Percentiles rank a stretch among this genome's conserved stretches.
Conservation (phyloP, 2,888 invertebrate genomes). For the Trissonchulus latispiculum region DNA sequence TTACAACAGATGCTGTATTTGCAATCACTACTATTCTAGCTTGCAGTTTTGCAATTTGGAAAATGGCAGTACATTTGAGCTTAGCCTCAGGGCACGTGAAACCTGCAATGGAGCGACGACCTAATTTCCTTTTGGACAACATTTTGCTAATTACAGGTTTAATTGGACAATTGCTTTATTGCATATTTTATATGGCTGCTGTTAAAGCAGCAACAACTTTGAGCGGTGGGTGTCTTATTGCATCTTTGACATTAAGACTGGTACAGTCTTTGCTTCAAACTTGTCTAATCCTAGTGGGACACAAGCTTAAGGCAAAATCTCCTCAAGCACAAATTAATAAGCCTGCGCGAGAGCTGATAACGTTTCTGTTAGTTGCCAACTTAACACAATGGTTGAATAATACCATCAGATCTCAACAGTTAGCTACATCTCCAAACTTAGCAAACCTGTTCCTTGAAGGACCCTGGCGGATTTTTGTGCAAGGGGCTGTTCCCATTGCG, state of each 20-base stretch:
- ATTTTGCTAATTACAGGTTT: constrained; percentile 18
- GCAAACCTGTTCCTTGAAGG: constrained; percentile 55
- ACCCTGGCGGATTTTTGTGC: constrained; percentile 60
- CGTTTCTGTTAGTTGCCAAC: constrained; percentile 57
- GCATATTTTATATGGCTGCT: constrained; percentile 15
- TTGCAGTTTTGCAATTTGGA: background rate
- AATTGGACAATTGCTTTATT: constrained; percentile 19
- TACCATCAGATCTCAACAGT: constrained; percentile 57
- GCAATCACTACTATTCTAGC: constrained; percentile 55
- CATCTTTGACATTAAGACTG: no score
- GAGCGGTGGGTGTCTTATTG: no score
- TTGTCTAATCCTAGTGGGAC: background rate
- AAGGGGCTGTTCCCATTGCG: constrained; percentile 55
- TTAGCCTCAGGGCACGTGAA: background rate
- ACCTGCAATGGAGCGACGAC: background rate
- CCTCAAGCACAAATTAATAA: background rate
- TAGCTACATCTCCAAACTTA: constrained; percentile 54
- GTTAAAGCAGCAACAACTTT: background rate
- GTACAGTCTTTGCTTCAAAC: constrained; percentile 11
- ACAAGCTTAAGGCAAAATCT: background rate
- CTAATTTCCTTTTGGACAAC: constrained; percentile 8
- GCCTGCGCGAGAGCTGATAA: constrained; percentile 55
- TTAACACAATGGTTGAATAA: constrained; percentile 58
- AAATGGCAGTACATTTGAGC: background rate
- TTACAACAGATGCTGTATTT: no score